A percentile compares a stretch with the other conserved stretches of the same genome.
Evolutionary conservation across 2,888 invertebrate genomes (phyloP).

Genomic region (Stenotaenia linearis): DNA sequence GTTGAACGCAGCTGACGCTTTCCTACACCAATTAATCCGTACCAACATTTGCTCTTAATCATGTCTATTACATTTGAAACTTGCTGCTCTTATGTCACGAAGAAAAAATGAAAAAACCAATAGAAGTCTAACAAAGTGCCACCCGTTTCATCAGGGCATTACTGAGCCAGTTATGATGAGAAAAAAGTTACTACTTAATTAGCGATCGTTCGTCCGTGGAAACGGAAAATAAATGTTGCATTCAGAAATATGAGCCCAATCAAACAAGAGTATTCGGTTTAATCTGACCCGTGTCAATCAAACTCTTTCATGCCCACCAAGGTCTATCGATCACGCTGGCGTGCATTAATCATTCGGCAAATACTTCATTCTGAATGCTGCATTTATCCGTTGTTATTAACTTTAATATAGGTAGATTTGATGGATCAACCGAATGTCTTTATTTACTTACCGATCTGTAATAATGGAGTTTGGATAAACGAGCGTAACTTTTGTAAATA

Average conservation of each 20-base stretch:
- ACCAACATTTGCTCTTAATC: conserved; percentile 2
- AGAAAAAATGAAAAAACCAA: neutral
- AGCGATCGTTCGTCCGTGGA: neutral
- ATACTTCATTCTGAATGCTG: neutral
- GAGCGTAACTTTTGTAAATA: too few species aligned
- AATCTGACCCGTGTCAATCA: conserved; percentile 20
- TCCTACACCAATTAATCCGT: conserved; percentile 14
- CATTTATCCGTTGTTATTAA: neutral
- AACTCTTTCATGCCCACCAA: conserved; percentile 5
- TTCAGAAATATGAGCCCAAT: neutral
- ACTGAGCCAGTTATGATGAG: neutral
- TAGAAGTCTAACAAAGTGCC: neutral
- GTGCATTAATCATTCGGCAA: neutral
- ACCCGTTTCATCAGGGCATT: neutral
- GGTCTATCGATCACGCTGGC: neutral
- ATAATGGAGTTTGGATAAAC: too few species aligned
- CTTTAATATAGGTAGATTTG: too few species aligned
- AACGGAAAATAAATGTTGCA: neutral
- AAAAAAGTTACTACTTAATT: neutral
- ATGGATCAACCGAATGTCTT: too few species aligned
- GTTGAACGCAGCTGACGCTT: conserved; percentile 3
- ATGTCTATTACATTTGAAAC: neutral
- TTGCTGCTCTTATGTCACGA: neutral
- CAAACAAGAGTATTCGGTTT: neutral
- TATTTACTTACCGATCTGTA: too few species aligned